Percentiles rank a stretch among this genome's conserved stretches.
phyloP scores from a whole-genome alignment of 2,888 invertebrate genomes.

The Neoscelio sp. region DNA sequence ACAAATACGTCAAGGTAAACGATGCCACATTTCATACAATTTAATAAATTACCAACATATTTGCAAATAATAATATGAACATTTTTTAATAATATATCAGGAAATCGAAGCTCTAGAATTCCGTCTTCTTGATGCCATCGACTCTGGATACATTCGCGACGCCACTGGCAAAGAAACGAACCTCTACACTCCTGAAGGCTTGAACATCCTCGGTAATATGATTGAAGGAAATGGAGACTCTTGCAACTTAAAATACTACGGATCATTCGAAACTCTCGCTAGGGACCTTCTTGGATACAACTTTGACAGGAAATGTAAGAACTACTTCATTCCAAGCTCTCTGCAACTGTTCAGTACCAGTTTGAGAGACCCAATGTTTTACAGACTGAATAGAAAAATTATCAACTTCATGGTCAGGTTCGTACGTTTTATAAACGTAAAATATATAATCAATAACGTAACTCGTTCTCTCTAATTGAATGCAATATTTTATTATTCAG shows the following conservation, averaged over 20 bases:
- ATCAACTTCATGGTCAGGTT: constrained; percentile 84
- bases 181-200: constrained; percentile 83
- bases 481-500: constrained; percentile 66
- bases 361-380: constrained; percentile 89
- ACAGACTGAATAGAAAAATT: constrained; percentile 87
- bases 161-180: constrained; percentile 74
- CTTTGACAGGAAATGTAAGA: constrained; percentile 80
- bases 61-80: neutral
- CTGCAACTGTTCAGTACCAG: constrained; percentile 88
- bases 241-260: constrained; percentile 84
- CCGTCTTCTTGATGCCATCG: constrained; percentile 78
- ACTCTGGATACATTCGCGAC: constrained; percentile 77
- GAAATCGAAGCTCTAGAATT: constrained; percentile 75
- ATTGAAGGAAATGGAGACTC: constrained; percentile 84
- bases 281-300: constrained; percentile 83
- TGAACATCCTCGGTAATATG: constrained; percentile 85
- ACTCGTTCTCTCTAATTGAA: too few relatives aligned
- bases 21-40: neutral
- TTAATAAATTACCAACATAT: neutral
- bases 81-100: constrained; percentile 61
- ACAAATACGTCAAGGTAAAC: constrained; percentile 75
- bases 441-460: neutral
- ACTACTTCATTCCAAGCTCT: constrained; percentile 85
- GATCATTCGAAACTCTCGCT: constrained; percentile 85
- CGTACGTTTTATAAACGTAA: neutral